These are phyloP conservation scores for Hoplostethus mediterraneus DNA, from an alignment of 2,797 vertebrate genomes.

Conservation along the genomic window DNA sequence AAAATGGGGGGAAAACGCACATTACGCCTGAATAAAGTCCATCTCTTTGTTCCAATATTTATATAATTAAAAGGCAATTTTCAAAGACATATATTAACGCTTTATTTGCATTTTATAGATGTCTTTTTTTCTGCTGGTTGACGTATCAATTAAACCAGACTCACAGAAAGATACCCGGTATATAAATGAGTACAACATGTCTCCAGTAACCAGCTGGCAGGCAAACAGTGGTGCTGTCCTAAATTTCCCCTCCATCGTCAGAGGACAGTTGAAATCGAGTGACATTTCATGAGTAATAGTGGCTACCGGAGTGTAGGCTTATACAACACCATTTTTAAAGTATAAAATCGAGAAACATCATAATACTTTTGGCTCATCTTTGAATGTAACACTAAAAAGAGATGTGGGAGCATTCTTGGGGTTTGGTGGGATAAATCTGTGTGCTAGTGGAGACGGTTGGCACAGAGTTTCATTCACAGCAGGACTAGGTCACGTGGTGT, in stretches of 20 bases:
- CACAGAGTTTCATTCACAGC: slow-evolving; percentile 76
- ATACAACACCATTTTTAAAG: slow-evolving; percentile 21
- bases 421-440: slow-evolving; percentile 41
- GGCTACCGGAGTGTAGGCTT: slow-evolving; percentile 32
- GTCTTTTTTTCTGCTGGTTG: slow-evolving; percentile 46
- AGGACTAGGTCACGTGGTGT: slow-evolving; percentile 56
- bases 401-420: slow-evolving; percentile 33
- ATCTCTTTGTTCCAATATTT: slow-evolving; percentile 36
- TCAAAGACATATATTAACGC: slow-evolving; percentile 77
- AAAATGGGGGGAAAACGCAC: slow-evolving; percentile 25
- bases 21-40: slow-evolving; percentile 32
- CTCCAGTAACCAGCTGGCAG: slow-evolving; percentile 90
- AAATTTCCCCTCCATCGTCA: slow-evolving; percentile 56
- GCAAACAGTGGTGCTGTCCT: slow-evolving; percentile 73
- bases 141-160: slow-evolving; percentile 39
- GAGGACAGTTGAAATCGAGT: slow-evolving; percentile 35
- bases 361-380: slow-evolving; percentile 68
- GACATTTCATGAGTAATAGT: slow-evolving; percentile 57
- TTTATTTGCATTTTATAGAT: slow-evolving; percentile 56
- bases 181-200: slow-evolving; percentile 66
- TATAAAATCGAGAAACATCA: slow-evolving; percentile 19
- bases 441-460: slow-evolving; percentile 57
- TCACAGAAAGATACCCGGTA: slow-evolving; percentile 45
- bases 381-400: slow-evolving; percentile 49
- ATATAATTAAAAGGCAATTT: slow-evolving; percentile 54